Conservation (phyloP, 2,888 invertebrate genomes). For the Luffia ferchaultella region DNA sequence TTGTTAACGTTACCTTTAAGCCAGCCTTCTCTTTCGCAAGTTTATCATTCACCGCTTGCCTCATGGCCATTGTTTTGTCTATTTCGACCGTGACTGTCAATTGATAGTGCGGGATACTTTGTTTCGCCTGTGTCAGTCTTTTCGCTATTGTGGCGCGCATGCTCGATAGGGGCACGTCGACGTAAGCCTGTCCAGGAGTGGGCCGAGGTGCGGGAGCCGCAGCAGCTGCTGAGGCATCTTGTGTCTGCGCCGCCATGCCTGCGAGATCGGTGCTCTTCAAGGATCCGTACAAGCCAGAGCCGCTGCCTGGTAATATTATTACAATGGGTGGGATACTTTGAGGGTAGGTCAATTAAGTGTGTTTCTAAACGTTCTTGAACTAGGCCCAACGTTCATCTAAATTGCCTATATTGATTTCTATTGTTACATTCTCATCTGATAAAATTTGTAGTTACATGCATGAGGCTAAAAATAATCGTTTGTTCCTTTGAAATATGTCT, state of each 20-base stretch:
- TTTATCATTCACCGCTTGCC: constrained; percentile 80
- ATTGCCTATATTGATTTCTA: too few relatives aligned
- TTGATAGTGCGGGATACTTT: constrained; percentile 97
- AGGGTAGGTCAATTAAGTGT: neutral
- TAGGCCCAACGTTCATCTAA: too few relatives aligned
- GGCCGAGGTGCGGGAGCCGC: constrained; percentile 32
- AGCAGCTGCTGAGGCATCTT: constrained; percentile 24
- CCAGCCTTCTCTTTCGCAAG: constrained; percentile 81
- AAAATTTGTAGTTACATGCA: too few relatives aligned
- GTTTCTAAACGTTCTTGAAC: too few relatives aligned
- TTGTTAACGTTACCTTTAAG: constrained; percentile 75
- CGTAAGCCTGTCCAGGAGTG: constrained; percentile 60
- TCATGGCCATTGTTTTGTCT: constrained; percentile 79
- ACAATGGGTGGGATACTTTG: constrained; percentile 6
- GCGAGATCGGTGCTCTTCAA: constrained; percentile 83
- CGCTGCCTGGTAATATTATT: constrained; percentile 56
- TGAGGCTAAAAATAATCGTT: too few relatives aligned
- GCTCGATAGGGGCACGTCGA: constrained; percentile 84
- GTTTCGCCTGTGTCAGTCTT: constrained; percentile 87
- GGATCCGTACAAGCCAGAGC: constrained; percentile 84
- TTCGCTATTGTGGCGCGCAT: constrained; percentile 91
- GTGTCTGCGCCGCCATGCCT: constrained; percentile 26
- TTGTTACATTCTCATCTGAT: too few relatives aligned
- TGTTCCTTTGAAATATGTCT: too few relatives aligned
- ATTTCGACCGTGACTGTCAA: constrained; percentile 86